Evolutionary conservation across 2,888 invertebrate genomes (phyloP).

Genomic region (Andrena camellia): DNA sequence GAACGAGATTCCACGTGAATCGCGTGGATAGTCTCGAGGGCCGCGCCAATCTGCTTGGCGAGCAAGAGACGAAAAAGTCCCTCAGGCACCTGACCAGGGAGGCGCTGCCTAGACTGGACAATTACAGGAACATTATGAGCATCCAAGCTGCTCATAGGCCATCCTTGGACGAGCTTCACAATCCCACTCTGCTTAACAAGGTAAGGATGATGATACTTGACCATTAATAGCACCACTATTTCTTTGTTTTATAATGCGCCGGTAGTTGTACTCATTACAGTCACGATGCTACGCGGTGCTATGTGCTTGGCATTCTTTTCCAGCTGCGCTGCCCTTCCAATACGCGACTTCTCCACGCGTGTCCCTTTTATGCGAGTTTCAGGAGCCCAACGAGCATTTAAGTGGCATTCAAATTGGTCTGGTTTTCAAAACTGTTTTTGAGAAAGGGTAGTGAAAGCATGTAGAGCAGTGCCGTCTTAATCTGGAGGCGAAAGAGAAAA

Average conservation of each 20-base stretch:
- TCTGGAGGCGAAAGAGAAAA: too few species aligned
- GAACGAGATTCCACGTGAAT: constrained; percentile 88
- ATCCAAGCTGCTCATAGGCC: constrained; percentile 95
- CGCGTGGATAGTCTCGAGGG: constrained; percentile 87
- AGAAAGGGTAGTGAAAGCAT: too few species aligned
- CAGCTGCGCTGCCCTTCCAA: background rate
- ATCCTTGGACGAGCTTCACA: constrained; percentile 95
- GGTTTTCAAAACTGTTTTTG: too few species aligned
- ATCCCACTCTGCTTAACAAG: constrained; percentile 92
- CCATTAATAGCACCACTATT: constrained; percentile 47
- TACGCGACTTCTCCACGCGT: background rate
- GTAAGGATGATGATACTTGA: constrained; percentile 85
- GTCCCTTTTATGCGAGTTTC: background rate
- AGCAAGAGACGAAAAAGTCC: constrained; percentile 82
- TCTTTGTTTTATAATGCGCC: constrained; percentile 53
- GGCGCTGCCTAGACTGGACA: constrained; percentile 94
- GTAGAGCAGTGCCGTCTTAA: too few species aligned
- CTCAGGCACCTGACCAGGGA: constrained; percentile 91
- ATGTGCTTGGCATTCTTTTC: constrained; percentile 22
- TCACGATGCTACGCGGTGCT: constrained; percentile 9
- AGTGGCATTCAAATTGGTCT: background rate
- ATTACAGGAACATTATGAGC: constrained; percentile 95
- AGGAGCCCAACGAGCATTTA: background rate
- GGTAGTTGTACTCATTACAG: constrained; percentile 44
- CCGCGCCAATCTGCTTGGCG: constrained; percentile 82